Evolutionary conservation across 2,797 vertebrate species (phyloP).

Genomic region (Brotula barbata): DNA sequence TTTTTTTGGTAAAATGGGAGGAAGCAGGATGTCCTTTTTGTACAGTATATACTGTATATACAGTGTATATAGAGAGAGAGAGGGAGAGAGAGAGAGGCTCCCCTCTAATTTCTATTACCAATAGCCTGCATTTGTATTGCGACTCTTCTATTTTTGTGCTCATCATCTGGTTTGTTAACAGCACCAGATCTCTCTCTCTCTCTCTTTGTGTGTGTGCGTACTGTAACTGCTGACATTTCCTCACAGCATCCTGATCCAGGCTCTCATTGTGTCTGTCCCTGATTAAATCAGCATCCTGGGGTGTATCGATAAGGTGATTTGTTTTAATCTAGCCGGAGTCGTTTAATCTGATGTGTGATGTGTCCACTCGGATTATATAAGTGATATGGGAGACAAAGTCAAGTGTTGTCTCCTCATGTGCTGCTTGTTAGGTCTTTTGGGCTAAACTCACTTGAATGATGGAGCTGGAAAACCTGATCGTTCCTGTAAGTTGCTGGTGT

Average conservation of each 20-base stretch:
- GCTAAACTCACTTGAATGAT: conserved; percentile 7
- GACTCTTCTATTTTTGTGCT: too few species aligned
- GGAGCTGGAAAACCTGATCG: conserved; percentile 1
- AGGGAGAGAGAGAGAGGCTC: too few species aligned
- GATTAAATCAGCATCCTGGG: conserved; percentile 19
- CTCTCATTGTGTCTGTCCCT: conserved; percentile 12
- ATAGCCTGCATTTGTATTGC: too few species aligned
- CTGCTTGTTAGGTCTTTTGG: neutral
- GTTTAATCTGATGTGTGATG: conserved; percentile 10
- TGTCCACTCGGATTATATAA: neutral
- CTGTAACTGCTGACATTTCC: conserved; percentile 44
- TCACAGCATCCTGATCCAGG: neutral
- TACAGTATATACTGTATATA: too few species aligned
- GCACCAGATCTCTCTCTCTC: conserved; percentile 43
- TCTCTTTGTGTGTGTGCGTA: conserved; percentile 24
- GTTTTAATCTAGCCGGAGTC: conserved; percentile 14
- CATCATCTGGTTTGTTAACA: too few species aligned
- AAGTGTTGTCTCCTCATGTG: too few species aligned
- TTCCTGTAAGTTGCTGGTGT: too few species aligned
- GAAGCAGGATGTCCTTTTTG: too few species aligned
- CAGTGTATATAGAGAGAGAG: too few species aligned
- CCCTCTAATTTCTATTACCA: too few species aligned
- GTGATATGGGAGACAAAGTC: neutral
- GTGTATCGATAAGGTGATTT: conserved; percentile 15
- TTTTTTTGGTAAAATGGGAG: too few species aligned